A percentile compares a stretch with the other conserved stretches of the same genome.
Conservation (phyloP, 1,140 invertebrate species). For the Drosophila suzukii region DNA sequence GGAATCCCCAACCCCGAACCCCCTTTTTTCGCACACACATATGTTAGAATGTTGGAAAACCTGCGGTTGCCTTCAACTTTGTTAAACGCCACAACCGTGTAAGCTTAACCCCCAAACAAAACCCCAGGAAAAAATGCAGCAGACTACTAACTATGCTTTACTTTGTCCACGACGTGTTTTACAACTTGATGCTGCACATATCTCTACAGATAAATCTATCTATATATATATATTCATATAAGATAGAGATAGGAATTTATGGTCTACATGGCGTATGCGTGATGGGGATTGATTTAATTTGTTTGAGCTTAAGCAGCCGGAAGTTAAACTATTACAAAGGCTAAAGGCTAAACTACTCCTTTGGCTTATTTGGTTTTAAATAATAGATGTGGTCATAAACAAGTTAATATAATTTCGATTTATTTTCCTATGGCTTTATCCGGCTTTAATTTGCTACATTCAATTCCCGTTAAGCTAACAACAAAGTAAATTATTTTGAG, state of each 20-base stretch:
- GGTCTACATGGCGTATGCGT: constrained; percentile 32
- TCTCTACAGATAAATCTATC: constrained; percentile 10
- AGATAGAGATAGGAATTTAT: constrained; percentile 13
- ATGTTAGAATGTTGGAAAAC: constrained; percentile 39
- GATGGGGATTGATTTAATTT: constrained; percentile 57
- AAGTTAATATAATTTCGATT: not conserved
- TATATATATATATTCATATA: not conserved
- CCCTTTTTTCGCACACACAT: constrained; percentile 21
- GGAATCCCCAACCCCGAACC: not conserved
- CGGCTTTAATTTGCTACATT: not conserved
- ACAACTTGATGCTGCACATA: constrained; percentile 23
- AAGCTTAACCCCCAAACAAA: constrained; percentile 38
- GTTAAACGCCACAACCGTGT: constrained; percentile 59
- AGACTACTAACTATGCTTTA: constrained; percentile 43
- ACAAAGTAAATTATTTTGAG: constrained; percentile 13
- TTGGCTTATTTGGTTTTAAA: not conserved
- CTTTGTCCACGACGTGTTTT: constrained; percentile 40
- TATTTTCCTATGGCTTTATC: not conserved
- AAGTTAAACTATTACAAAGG: constrained; percentile 24
- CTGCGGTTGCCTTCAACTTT: constrained; percentile 62
- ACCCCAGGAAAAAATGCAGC: constrained; percentile 11
- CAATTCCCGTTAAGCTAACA: not conserved
- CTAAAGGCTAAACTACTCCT: not conserved
- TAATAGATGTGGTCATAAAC: not conserved
- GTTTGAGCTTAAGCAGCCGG: constrained; percentile 24